A percentile compares a stretch with the other conserved stretches of the same genome.
Evolutionary conservation across 2,888 invertebrate species (phyloP).

Genomic region (Stenodema calcarata): DNA sequence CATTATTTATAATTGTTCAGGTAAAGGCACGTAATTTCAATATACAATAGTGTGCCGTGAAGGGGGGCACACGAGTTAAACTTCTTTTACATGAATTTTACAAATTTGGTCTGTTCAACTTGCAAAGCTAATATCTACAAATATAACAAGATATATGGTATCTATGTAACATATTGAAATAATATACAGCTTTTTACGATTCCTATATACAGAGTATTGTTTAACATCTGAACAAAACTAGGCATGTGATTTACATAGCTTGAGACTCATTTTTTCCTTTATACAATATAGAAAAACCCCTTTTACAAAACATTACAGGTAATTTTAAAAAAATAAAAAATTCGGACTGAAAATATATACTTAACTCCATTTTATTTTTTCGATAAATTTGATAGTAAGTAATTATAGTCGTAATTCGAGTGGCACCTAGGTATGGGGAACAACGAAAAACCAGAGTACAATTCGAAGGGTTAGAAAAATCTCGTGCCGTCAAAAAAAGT

Average conservation of each 20-base stretch:
- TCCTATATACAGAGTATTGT: slow-evolving; percentile 5
- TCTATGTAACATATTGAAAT: slow-evolving; percentile 20
- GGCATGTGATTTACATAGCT: background rate
- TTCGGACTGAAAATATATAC: background rate
- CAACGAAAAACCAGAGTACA: background rate
- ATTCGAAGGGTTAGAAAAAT: background rate
- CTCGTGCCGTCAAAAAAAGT: slow-evolving; percentile 5
- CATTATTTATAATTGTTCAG: slow-evolving; percentile 53
- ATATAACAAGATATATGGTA: slow-evolving; percentile 38
- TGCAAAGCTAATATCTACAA: slow-evolving; percentile 40
- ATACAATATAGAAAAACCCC: background rate
- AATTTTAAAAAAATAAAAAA: slow-evolving; percentile 14
- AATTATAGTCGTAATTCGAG: slow-evolving; percentile 3
- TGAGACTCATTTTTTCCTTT: background rate
- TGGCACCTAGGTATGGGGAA: background rate
- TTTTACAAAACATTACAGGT: background rate
- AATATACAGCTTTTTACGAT: background rate
- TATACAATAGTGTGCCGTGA: slow-evolving; percentile 29
- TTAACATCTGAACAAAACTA: background rate
- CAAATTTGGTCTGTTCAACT: slow-evolving; percentile 50
- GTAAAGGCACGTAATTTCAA: slow-evolving; percentile 53
- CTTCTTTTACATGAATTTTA: slow-evolving; percentile 20
- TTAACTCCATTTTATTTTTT: background rate
- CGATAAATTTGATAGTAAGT: background rate
- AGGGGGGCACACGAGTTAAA: slow-evolving; percentile 10